A percentile compares a stretch with the other conserved stretches of the same genome.
phyloP scores from a whole-genome alignment of 1,140 invertebrate genomes.

The Calycopis cecrops region DNA sequence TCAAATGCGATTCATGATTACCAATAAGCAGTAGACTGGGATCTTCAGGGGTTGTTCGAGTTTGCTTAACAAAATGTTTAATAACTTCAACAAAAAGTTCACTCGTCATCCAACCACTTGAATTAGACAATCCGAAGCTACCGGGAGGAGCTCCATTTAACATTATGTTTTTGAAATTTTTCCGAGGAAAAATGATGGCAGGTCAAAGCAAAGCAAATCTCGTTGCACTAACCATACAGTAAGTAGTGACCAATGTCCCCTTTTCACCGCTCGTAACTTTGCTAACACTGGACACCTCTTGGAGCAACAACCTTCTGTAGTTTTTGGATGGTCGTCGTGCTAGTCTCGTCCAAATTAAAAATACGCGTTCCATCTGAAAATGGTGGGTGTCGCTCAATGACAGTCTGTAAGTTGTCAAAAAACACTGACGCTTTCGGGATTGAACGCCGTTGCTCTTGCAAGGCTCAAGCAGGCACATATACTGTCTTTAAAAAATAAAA shows the following conservation, averaged over 20 bases:
- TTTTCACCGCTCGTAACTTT: conserved; percentile 53
- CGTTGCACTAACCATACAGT: conserved; percentile 49
- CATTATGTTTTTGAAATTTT: conserved; percentile 36
- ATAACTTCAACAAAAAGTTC: conserved; percentile 40
- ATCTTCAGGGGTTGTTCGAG: conserved; percentile 17
- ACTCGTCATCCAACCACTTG: conserved; percentile 47
- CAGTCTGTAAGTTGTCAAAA: conserved; percentile 20
- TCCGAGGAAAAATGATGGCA: conserved; percentile 57
- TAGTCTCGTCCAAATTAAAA: conserved; percentile 11
- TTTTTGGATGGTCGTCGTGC: conserved; percentile 2
- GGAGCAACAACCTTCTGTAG: neutral
- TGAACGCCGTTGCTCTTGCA: too few relatives aligned
- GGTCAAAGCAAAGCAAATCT: conserved; percentile 59
- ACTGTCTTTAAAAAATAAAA: too few relatives aligned
- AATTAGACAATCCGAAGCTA: conserved; percentile 38
- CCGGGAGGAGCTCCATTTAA: conserved; percentile 42
- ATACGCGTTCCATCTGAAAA: conserved; percentile 15
- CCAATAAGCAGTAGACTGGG: conserved; percentile 27
- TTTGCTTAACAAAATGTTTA: conserved; percentile 50
- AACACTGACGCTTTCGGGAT: too few relatives aligned
- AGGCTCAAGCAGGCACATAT: too few relatives aligned
- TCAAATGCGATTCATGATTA: conserved; percentile 36
- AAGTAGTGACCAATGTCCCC: conserved; percentile 28
- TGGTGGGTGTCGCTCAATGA: conserved; percentile 14
- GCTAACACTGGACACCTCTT: conserved; percentile 67